Percentiles rank a stretch among this genome's conserved stretches.
Evolutionary conservation across 1,140 invertebrate species (phyloP).

Genomic region (Drosophila eugracilis): DNA sequence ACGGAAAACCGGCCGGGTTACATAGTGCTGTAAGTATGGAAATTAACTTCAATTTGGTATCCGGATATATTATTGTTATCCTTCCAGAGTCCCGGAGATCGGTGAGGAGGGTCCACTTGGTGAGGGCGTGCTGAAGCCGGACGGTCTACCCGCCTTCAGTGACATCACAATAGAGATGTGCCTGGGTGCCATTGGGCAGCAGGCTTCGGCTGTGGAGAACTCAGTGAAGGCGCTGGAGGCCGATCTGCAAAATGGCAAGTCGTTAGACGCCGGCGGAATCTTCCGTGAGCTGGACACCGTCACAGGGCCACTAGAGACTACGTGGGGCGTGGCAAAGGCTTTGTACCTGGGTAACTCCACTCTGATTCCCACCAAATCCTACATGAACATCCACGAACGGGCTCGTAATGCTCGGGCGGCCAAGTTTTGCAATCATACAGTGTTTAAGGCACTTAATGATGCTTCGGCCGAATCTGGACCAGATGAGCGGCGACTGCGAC

Average conservation of each 20-base stretch:
- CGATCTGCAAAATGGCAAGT: slow-evolving; percentile 77
- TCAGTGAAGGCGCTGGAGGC: slow-evolving; percentile 86
- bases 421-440: slow-evolving; percentile 89
- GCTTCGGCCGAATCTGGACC: slow-evolving; percentile 40
- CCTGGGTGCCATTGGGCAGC: slow-evolving; percentile 91
- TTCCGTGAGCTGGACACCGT: slow-evolving; percentile 91
- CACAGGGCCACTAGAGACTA: slow-evolving; percentile 90
- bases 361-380: slow-evolving; percentile 91
- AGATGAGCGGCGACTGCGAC: slow-evolving; percentile 89
- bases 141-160: slow-evolving; percentile 92
- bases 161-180: slow-evolving; percentile 93
- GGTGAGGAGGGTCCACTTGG: slow-evolving; percentile 91
- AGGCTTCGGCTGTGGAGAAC: slow-evolving; percentile 93
- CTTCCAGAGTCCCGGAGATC: slow-evolving; percentile 93
- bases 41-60: background rate
- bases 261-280: slow-evolving; percentile 88
- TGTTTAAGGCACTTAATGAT: slow-evolving; percentile 88
- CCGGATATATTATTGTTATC: background rate
- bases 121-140: slow-evolving; percentile 90
- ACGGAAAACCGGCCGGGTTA: slow-evolving; percentile 63
- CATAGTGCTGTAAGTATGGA: slow-evolving; percentile 76
- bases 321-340: slow-evolving; percentile 94
- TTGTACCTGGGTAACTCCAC: slow-evolving; percentile 92
- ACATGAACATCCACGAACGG: slow-evolving; percentile 90
- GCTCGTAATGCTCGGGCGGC: slow-evolving; percentile 88